These are phyloP conservation scores for Acanthurus tractus DNA, from an alignment of 2,797 vertebrate species.

Conservation along the genomic window DNA sequence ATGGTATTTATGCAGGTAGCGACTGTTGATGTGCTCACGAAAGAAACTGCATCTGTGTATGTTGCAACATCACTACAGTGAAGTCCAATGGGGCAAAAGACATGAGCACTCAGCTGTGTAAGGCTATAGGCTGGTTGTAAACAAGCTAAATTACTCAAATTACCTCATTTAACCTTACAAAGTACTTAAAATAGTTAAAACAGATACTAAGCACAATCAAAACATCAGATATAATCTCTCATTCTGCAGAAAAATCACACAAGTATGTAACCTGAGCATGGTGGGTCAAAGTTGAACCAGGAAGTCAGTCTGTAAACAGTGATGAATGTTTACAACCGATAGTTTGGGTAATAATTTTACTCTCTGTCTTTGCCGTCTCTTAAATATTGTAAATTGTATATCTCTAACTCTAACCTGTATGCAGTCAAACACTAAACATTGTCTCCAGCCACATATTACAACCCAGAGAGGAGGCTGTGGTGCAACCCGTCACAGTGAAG, in stretches of 20 bases:
- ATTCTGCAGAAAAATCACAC: not conserved
- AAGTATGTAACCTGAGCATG: not conserved
- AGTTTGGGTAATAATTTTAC: constrained; percentile 40
- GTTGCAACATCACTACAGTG: not conserved
- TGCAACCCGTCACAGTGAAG: too few species aligned
- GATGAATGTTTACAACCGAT: constrained; percentile 28
- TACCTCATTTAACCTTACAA: not conserved
- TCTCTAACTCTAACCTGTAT: constrained; percentile 9
- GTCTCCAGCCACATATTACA: constrained; percentile 16
- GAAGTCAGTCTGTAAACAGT: constrained; percentile 36
- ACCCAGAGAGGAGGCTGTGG: not conserved
- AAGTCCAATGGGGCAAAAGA: not conserved
- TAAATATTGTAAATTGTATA: constrained; percentile 38
- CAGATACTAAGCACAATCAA: not conserved
- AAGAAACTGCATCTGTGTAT: not conserved
- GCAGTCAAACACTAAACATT: constrained; percentile 25
- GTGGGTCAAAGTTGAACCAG: constrained; percentile 21
- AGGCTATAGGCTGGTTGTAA: not conserved
- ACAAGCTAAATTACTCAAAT: constrained; percentile 15
- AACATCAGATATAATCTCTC: not conserved
- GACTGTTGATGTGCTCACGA: not conserved
- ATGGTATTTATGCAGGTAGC: not conserved
- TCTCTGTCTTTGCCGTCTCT: not conserved
- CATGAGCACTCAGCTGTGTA: not conserved
- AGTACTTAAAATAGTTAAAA: not conserved